These are phyloP conservation scores for Apogon talboti DNA, from an alignment of 2,797 vertebrate genomes.

Conservation along the genomic window DNA sequence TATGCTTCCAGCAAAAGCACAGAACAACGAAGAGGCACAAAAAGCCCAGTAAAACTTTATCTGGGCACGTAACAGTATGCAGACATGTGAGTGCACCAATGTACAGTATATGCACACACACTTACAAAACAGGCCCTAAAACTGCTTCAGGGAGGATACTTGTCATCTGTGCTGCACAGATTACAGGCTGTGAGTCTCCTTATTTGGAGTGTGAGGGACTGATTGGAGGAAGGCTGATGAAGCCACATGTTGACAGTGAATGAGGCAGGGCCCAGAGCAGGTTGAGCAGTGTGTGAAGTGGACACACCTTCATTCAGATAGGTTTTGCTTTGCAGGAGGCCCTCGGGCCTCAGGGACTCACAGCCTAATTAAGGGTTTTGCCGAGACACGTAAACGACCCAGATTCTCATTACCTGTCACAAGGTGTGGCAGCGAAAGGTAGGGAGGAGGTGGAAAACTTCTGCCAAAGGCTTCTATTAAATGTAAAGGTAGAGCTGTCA, in stretches of 20 bases:
- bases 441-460: constrained; percentile 30
- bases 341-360: constrained; percentile 15
- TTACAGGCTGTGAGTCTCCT: constrained; percentile 58
- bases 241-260: constrained; percentile 32
- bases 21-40: constrained; percentile 62
- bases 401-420: constrained; percentile 41
- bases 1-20: constrained; percentile 38
- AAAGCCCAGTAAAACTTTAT: constrained; percentile 40
- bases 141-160: constrained; percentile 39
- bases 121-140: constrained; percentile 32
- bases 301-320: constrained; percentile 71
- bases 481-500: constrained; percentile 37
- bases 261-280: constrained; percentile 39
- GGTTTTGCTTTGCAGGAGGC: constrained; percentile 27
- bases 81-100: not conserved
- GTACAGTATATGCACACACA: constrained; percentile 7
- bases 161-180: constrained; percentile 42
- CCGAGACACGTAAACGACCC: constrained; percentile 55
- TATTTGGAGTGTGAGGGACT: constrained; percentile 67
- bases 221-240: constrained; percentile 63
- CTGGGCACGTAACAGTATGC: not conserved
- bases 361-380: constrained; percentile 57
- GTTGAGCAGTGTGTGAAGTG: constrained; percentile 35
- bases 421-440: constrained; percentile 41
- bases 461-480: constrained; percentile 1